Conservation (phyloP, 2,888 invertebrate genomes). For the Oegoconia quadripuncta region DNA sequence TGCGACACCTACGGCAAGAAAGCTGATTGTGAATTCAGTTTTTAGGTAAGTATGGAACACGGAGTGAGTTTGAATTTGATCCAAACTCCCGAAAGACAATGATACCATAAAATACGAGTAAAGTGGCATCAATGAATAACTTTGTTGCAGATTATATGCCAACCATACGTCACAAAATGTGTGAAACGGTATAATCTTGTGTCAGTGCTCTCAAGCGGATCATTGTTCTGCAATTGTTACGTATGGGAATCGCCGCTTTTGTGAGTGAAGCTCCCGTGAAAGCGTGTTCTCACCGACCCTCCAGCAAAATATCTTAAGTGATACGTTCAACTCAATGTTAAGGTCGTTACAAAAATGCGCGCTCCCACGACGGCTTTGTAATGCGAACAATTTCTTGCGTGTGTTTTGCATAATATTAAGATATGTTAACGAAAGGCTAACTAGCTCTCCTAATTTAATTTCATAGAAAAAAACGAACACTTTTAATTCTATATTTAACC, state of each 20-base stretch:
- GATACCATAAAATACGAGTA: too few relatives aligned
- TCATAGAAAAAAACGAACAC: too few relatives aligned
- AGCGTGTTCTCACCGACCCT: conserved; percentile 63
- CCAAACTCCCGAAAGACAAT: too few relatives aligned
- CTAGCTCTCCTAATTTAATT: too few relatives aligned
- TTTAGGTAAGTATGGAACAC: too few relatives aligned
- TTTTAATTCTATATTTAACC: too few relatives aligned
- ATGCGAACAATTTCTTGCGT: conserved; percentile 32
- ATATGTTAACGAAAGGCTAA: too few relatives aligned
- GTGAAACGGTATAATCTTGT: conserved; percentile 14
- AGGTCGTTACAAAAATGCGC: conserved; percentile 39
- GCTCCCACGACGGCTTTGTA: conserved; percentile 38
- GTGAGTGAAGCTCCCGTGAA: conserved; percentile 48
- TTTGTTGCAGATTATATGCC: background rate
- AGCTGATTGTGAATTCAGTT: too few relatives aligned
- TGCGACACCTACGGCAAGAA: too few relatives aligned
- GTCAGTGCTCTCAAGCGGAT: conserved; percentile 48
- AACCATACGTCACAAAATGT: conserved; percentile 5
- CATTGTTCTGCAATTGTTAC: conserved; percentile 54
- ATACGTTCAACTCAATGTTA: conserved; percentile 33
- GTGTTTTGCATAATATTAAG: conserved; percentile 24
- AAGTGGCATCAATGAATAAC: background rate
- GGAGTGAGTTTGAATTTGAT: too few relatives aligned
- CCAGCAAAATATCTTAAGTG: conserved; percentile 29
- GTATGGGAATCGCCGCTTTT: conserved; percentile 50